Conservation (phyloP, 1,140 invertebrate species). For the Thaumatotibia leucotreta region DNA sequence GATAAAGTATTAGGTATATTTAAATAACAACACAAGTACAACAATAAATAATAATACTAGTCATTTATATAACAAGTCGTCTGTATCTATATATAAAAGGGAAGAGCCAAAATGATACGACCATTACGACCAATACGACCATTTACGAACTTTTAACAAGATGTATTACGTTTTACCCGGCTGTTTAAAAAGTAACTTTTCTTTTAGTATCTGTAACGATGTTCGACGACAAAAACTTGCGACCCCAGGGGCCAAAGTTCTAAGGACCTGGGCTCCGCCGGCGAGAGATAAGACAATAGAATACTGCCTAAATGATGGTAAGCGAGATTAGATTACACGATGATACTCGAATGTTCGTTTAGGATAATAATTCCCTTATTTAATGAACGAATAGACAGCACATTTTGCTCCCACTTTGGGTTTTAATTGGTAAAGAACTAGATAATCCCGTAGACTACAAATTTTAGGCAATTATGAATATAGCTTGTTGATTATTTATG, state of each 20-base stretch:
- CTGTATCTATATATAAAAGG: background rate
- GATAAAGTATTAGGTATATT: no score
- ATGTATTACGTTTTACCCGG: background rate
- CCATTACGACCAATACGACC: no score
- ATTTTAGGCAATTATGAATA: background rate
- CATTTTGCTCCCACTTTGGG: background rate
- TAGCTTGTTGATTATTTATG: background rate
- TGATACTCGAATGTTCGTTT: constrained; percentile 1
- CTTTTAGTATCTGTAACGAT: constrained; percentile 3
- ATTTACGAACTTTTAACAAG: background rate
- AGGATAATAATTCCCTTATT: background rate
- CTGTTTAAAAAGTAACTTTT: constrained; percentile 7
- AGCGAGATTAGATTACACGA: constrained; percentile 2
- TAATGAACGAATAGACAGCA: background rate
- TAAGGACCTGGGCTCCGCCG: background rate
- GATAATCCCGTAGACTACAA: background rate
- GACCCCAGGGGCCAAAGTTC: constrained; percentile 1
- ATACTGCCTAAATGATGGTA: constrained; percentile 3
- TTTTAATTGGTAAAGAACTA: background rate
- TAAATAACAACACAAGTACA: no score
- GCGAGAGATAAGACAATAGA: constrained; percentile 11
- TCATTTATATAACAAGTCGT: background rate
- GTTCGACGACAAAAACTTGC: background rate
- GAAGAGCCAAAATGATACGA: background rate
- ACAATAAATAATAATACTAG: no score